Conservation (phyloP, 2,888 invertebrate genomes). For the Abrostola triplasia region DNA sequence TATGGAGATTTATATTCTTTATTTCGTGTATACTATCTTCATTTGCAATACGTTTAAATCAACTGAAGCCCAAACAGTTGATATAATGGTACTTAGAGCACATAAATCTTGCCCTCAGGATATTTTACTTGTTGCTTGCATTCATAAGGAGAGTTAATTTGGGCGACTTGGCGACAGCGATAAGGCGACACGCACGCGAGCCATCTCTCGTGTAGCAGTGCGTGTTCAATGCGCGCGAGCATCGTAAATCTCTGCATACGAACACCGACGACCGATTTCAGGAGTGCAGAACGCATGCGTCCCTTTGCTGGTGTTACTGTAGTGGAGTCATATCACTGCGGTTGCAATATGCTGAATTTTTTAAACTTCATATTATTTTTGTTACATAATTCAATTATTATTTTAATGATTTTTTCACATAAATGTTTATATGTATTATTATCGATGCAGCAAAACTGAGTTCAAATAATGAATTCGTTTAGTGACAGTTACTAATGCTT, state of each 20-base stretch:
- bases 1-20: slow-evolving; percentile 47
- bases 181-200: slow-evolving; percentile 77
- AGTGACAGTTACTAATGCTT: no score
- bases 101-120: slow-evolving; percentile 64
- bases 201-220: slow-evolving; percentile 68
- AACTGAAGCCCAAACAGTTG: slow-evolving; percentile 11
- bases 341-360: slow-evolving; percentile 30
- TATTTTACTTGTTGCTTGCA: slow-evolving; percentile 72
- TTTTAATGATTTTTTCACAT: no score
- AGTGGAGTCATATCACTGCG: slow-evolving; percentile 36
- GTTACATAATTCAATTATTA: no score
- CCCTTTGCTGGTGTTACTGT: slow-evolving; percentile 44
- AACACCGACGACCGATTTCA: slow-evolving; percentile 53
- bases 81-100: slow-evolving; percentile 39
- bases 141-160: slow-evolving; percentile 82
- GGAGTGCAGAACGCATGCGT: slow-evolving; percentile 56
- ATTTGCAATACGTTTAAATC: slow-evolving; percentile 22
- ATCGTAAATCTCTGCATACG: slow-evolving; percentile 72
- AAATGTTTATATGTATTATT: no score
- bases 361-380: slow-evolving; percentile 20
- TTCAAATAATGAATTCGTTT: no score
- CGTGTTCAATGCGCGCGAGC: slow-evolving; percentile 72
- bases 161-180: slow-evolving; percentile 68
- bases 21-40: slow-evolving; percentile 9
- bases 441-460: no score